Conservation (phyloP, 2,797 vertebrate genomes). For the Leptatherina wallacei region DNA sequence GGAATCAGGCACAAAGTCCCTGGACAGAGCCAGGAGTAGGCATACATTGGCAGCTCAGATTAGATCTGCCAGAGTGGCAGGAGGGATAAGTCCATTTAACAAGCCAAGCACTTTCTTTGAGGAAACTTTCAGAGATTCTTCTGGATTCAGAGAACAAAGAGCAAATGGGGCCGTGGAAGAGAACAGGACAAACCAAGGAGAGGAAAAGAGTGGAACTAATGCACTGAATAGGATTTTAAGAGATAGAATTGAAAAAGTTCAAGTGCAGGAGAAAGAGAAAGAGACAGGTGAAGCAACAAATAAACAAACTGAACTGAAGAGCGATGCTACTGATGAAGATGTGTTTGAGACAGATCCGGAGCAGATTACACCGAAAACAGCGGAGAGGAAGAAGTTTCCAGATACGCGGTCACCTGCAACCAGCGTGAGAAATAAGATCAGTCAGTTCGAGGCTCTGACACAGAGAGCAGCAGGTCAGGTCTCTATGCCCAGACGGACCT, state of each 20-base stretch:
- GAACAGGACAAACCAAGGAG: neutral
- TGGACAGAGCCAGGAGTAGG: conserved; percentile 71
- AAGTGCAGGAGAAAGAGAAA: conserved; percentile 23
- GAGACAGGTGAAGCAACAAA: conserved; percentile 7
- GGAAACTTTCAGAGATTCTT: conserved; percentile 23
- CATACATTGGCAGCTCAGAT: conserved; percentile 48
- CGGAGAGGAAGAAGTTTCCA: conserved; percentile 41
- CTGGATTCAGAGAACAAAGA: conserved; percentile 5
- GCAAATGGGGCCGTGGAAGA: conserved; percentile 11
- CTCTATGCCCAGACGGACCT: conserved; percentile 59
- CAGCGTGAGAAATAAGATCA: conserved; percentile 84
- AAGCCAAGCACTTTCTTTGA: conserved; percentile 14
- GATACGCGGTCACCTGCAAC: conserved; percentile 44
- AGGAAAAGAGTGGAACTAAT: conserved; percentile 6
- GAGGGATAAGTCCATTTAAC: neutral
- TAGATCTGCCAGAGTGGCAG: conserved; percentile 39
- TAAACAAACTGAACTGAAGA: conserved; percentile 8
- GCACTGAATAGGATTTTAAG: neutral
- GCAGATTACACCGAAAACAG: conserved; percentile 37
- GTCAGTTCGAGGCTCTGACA: conserved; percentile 82
- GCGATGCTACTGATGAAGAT: conserved; percentile 33
- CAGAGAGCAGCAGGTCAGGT: conserved; percentile 50
- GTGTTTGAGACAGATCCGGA: conserved; percentile 55
- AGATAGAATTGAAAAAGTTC: conserved; percentile 4
- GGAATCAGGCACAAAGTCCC: conserved; percentile 63